phyloP scores from a whole-genome alignment of 2,113 vertebrate species.

The Hyla sarda region DNA sequence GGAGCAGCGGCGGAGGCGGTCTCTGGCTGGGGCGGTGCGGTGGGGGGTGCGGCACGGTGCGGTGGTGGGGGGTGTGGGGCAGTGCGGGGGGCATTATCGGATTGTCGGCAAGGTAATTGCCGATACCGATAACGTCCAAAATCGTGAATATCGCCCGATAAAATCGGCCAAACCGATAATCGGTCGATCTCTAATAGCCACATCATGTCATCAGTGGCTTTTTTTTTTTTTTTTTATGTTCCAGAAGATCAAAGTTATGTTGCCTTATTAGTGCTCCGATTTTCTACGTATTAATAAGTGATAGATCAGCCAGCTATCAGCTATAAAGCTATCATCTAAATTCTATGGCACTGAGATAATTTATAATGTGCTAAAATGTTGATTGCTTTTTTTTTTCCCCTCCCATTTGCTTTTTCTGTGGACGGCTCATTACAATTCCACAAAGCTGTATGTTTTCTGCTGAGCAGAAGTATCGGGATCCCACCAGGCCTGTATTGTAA shows the following conservation, averaged over 20 bases:
- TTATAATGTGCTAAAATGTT: conserved; percentile 53
- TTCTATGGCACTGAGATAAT: conserved; percentile 46
- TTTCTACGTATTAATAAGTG: conserved; percentile 38
- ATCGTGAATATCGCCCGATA: no score
- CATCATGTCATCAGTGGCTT: conserved; percentile 30
- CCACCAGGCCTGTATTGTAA: not conserved
- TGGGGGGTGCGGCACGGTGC: no score
- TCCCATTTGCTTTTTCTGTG: conserved; percentile 2
- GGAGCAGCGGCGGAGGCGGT: no score
- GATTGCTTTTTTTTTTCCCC: not conserved
- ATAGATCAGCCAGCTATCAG: conserved; percentile 17
- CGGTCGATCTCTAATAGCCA: no score
- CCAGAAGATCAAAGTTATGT: conserved; percentile 35
- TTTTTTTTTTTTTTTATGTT: conserved; percentile 6
- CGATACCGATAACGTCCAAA: no score
- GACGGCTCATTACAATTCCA: conserved; percentile 31
- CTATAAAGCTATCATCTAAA: conserved; percentile 49
- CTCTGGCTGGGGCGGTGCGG: no score
- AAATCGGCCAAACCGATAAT: no score
- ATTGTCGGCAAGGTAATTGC: no score
- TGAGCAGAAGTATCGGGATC: conserved; percentile 9
- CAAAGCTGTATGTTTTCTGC: not conserved
- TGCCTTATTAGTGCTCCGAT: conserved; percentile 44
- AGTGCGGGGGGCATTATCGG: no score
- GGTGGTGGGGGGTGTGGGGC: no score